Percentiles rank a stretch among this genome's conserved stretches.
Evolutionary conservation across 1,140 invertebrate species (phyloP).

Genomic region (Dufourea novaeangliae): DNA sequence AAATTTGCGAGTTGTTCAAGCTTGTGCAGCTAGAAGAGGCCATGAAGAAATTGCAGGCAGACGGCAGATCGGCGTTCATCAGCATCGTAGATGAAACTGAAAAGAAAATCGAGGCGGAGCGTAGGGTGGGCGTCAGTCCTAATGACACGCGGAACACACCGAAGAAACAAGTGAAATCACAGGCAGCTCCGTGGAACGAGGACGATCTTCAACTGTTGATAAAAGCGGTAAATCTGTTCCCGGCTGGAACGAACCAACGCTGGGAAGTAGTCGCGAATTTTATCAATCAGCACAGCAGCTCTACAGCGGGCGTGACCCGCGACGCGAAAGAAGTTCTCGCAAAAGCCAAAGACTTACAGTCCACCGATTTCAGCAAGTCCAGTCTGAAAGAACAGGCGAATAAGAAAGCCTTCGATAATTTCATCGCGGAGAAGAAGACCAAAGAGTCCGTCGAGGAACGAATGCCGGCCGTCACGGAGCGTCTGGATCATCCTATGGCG

Average conservation of each 20-base stretch:
- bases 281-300: slow-evolving; percentile 93
- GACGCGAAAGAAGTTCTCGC: slow-evolving; percentile 95
- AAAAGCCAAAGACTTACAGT: slow-evolving; percentile 97
- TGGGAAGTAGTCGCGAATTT: slow-evolving; percentile 99
- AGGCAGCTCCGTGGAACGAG: slow-evolving; percentile 87
- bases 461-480: slow-evolving; percentile 81
- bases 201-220: slow-evolving; percentile 94
- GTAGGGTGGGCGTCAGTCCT: slow-evolving; percentile 81
- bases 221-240: slow-evolving; percentile 98
- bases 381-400: slow-evolving; percentile 93
- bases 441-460: slow-evolving; percentile 84
- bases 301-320: slow-evolving; percentile 77
- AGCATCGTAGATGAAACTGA: slow-evolving; percentile 87
- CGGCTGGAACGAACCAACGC: slow-evolving; percentile 96
- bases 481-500: slow-evolving; percentile 80
- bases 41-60: slow-evolving; percentile 86
- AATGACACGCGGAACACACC: slow-evolving; percentile 70
- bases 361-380: slow-evolving; percentile 92
- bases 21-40: slow-evolving; percentile 88
- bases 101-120: slow-evolving; percentile 89
- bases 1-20: slow-evolving; percentile 92
- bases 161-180: slow-evolving; percentile 78
- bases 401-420: slow-evolving; percentile 95
- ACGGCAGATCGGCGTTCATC: slow-evolving; percentile 86
- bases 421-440: slow-evolving; percentile 92